These are phyloP conservation scores for Chelidonichthys spinosus DNA, from an alignment of 2,797 vertebrate species.

Conservation along the genomic window DNA sequence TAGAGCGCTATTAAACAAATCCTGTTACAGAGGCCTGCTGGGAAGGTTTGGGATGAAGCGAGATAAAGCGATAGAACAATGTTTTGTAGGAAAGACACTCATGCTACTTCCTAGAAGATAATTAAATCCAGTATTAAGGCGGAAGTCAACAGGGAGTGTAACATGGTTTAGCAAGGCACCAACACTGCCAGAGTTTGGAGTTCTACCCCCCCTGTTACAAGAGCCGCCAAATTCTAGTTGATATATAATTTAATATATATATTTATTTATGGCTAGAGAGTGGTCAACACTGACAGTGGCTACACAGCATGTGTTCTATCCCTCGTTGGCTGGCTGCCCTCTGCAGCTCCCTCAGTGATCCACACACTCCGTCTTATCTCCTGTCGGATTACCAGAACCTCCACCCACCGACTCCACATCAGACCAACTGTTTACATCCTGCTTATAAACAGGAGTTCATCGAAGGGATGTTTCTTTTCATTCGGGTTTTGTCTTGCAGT, in stretches of 20 bases:
- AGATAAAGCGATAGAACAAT: constrained; percentile 34
- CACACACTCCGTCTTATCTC: constrained; percentile 46
- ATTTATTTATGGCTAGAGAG: not conserved
- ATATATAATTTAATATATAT: too few species aligned
- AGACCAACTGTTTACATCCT: constrained; percentile 33
- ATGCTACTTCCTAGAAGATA: not conserved
- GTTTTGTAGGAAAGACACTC: constrained; percentile 23
- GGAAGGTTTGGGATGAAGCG: constrained; percentile 16
- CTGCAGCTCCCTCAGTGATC: constrained; percentile 31
- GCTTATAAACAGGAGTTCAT: constrained; percentile 35
- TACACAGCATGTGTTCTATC: constrained; percentile 30
- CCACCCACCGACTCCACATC: constrained; percentile 35
- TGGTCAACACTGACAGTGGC: not conserved
- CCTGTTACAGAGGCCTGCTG: constrained; percentile 55
- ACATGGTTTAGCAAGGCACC: not conserved
- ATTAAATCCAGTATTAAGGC: constrained; percentile 28
- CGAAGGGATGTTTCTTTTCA: constrained; percentile 4
- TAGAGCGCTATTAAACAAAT: constrained; percentile 58
- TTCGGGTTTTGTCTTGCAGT: not conserved
- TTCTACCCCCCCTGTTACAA: not conserved
- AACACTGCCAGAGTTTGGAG: too few species aligned
- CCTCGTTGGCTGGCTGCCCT: constrained; percentile 29
- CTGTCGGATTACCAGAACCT: constrained; percentile 31
- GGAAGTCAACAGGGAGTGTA: constrained; percentile 2
- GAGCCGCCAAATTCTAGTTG: not conserved